phyloP scores from a whole-genome alignment of 2,113 vertebrate species.

The Ovis canadensis region DNA sequence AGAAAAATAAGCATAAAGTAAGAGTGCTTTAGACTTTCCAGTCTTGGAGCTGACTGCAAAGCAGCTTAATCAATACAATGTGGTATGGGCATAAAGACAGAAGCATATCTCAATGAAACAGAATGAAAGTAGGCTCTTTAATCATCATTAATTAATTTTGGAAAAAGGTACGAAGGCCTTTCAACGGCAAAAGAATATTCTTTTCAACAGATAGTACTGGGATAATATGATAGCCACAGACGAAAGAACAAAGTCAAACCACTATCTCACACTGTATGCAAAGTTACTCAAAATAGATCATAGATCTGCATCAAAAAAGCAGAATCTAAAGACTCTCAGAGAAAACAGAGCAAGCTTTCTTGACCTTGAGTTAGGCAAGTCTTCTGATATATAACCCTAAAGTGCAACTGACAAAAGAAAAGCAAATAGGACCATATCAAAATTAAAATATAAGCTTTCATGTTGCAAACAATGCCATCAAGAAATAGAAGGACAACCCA shows the following conservation, averaged over 20 bases:
- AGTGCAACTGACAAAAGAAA: background rate
- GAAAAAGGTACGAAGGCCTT: background rate
- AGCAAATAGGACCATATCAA: background rate
- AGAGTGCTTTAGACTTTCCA: background rate
- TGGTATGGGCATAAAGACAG: background rate
- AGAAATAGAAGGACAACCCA: background rate
- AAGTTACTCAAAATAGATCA: background rate
- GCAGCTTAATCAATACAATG: background rate
- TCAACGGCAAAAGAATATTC: background rate
- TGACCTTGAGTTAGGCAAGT: background rate
- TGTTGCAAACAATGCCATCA: background rate
- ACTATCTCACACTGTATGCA: background rate
- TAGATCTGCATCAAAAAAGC: background rate
- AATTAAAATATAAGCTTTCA: background rate
- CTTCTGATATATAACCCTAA: background rate
- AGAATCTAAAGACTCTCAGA: background rate
- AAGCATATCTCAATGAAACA: background rate
- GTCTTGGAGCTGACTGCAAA: background rate
- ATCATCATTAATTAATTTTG: background rate
- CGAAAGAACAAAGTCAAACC: background rate
- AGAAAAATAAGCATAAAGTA: background rate
- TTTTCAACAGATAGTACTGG: background rate
- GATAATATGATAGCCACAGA: background rate
- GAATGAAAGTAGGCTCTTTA: background rate
- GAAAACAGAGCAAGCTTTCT: background rate